These are phyloP conservation scores for Staurois parvus DNA, from an alignment of 2,797 vertebrate genomes.

Conservation along the genomic window DNA sequence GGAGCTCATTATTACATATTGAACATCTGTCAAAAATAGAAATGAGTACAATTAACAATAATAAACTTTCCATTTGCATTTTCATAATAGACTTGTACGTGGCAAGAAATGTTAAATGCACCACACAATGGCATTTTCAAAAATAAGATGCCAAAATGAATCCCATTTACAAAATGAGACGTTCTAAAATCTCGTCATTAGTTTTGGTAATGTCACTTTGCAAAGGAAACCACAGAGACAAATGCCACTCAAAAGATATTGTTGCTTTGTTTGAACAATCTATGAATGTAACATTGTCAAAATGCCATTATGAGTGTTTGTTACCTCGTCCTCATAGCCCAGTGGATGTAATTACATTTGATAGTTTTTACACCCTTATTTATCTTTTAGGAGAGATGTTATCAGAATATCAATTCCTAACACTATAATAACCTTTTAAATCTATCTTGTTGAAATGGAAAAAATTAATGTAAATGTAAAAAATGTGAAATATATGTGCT, in stretches of 20 bases:
- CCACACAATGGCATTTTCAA: slow-evolving; percentile 41
- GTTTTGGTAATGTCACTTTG: slow-evolving; percentile 50
- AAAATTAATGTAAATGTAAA: no score
- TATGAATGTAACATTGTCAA: slow-evolving; percentile 2
- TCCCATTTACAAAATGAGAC: slow-evolving; percentile 56
- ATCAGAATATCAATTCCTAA: not conserved
- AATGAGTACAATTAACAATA: slow-evolving; percentile 75
- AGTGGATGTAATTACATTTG: slow-evolving; percentile 10
- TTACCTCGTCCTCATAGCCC: not conserved
- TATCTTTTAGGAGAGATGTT: not conserved
- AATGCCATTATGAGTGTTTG: slow-evolving; percentile 21
- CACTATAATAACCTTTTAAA: slow-evolving; percentile 8
- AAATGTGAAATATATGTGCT: no score
- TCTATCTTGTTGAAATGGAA: slow-evolving; percentile 12
- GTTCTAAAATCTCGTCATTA: slow-evolving; percentile 50
- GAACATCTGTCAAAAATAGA: slow-evolving; percentile 79
- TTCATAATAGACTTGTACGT: slow-evolving; percentile 59
- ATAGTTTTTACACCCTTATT: not conserved
- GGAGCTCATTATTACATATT: slow-evolving; percentile 76
- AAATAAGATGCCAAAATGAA: slow-evolving; percentile 55
- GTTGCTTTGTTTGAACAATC: slow-evolving; percentile 34
- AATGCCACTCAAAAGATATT: slow-evolving; percentile 45
- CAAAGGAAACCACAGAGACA: slow-evolving; percentile 42
- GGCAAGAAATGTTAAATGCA: slow-evolving; percentile 47
- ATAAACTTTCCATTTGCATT: slow-evolving; percentile 62